Percentiles rank a stretch among this genome's conserved stretches.
Evolutionary conservation across 1,140 invertebrate genomes (phyloP).

Genomic region (Pseudomyrmex sp.): DNA sequence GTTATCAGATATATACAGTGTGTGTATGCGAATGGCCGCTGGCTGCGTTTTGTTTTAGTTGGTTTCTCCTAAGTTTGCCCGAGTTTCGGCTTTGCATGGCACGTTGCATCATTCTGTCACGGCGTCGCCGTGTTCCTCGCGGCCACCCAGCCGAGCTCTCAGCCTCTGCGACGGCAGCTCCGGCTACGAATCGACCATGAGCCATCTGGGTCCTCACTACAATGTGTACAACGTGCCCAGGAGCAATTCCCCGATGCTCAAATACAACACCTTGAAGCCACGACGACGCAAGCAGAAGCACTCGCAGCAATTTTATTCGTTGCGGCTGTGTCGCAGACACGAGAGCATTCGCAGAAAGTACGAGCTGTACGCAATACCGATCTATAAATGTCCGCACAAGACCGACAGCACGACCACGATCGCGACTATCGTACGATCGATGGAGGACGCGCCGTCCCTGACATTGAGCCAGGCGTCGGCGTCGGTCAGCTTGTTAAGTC

Average conservation of each 20-base stretch:
- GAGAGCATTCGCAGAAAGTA: slow-evolving; percentile 74
- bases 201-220: slow-evolving; percentile 84
- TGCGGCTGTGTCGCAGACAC: slow-evolving; percentile 80
- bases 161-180: slow-evolving; percentile 84
- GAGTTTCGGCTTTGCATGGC: slow-evolving; percentile 84
- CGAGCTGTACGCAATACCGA: slow-evolving; percentile 83
- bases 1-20: background rate
- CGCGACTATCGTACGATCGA: slow-evolving; percentile 69
- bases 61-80: slow-evolving; percentile 83
- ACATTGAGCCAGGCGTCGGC: slow-evolving; percentile 41
- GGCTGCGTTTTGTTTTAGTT: slow-evolving; percentile 82
- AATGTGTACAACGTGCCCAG: slow-evolving; percentile 81
- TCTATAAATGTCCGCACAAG: slow-evolving; percentile 82
- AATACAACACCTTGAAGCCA: slow-evolving; percentile 82
- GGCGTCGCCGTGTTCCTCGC: slow-evolving; percentile 78
- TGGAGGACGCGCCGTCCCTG: slow-evolving; percentile 65
- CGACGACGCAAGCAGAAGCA: slow-evolving; percentile 79
- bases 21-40: slow-evolving; percentile 57
- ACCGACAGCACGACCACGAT: slow-evolving; percentile 73
- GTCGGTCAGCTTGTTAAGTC: background rate
- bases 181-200: slow-evolving; percentile 88
- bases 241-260: slow-evolving; percentile 80
- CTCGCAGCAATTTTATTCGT: slow-evolving; percentile 82
- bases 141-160: slow-evolving; percentile 82
- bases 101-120: slow-evolving; percentile 78